Conservation (phyloP, 2,113 vertebrate genomes). For the Pandion haliaetus region DNA sequence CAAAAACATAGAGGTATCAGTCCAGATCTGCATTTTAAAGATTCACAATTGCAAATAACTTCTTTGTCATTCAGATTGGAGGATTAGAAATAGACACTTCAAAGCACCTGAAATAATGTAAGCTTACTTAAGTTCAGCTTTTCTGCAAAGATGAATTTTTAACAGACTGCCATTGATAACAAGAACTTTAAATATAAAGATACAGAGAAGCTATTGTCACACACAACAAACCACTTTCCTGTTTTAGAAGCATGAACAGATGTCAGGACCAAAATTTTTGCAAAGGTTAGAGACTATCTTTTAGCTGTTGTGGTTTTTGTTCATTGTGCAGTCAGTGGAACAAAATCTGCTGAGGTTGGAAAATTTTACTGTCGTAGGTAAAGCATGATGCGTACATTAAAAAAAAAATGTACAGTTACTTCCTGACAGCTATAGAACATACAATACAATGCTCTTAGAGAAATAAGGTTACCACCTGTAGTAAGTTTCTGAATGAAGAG, state of each 20-base stretch:
- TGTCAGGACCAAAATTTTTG: neutral
- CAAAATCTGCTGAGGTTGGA: constrained; percentile 11
- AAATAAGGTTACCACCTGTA: neutral
- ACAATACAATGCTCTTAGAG: neutral
- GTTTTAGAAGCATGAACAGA: neutral
- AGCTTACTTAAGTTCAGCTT: neutral
- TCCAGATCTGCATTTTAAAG: neutral
- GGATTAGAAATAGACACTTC: constrained; percentile 16
- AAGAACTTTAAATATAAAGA: neutral
- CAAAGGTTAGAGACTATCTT: neutral
- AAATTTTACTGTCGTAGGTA: neutral
- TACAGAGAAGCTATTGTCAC: neutral
- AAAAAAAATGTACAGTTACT: neutral
- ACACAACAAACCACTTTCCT: neutral
- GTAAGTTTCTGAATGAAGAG: neutral
- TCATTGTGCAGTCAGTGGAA: constrained; percentile 19
- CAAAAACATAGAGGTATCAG: neutral
- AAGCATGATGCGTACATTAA: neutral
- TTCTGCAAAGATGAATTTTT: neutral
- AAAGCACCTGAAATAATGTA: neutral
- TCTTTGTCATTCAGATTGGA: neutral
- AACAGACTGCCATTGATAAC: neutral
- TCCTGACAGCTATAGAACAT: neutral
- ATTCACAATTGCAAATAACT: neutral
- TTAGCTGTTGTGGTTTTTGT: neutral